Base-by-base conservation (phyloP, 2,113 vertebrate genomes). In the Micronisus gabar region DNA sequence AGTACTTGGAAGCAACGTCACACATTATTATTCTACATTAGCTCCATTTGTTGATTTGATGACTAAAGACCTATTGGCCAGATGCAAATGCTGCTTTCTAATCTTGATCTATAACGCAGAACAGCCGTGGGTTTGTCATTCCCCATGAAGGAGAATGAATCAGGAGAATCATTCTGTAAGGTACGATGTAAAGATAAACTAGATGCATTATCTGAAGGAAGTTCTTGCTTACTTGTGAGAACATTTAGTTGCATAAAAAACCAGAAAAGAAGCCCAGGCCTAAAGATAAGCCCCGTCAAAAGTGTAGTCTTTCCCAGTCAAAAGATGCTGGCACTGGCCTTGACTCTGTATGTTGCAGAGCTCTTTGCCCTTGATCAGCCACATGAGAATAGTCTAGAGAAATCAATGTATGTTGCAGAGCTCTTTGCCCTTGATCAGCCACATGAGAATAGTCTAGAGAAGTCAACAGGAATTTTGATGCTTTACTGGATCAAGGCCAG, bases 11-110 rank as follows among this genome's bases (percentile, higher is more conserved):
- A 97, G 81, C 63, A 91, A 97, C 89, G 65, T 96, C 62, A 90
- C 53, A 84, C 45, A 92, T 98, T 98, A 97, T 97, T 97, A 98
- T 98, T 98, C 97, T 40, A 96, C 91, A 91, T 98, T 95, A 97
- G 97, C 93, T 95, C 89, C 93, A 94, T 97, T 98, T 98, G 97
- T 95, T 94, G 94, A 96, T 98, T 95, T 94, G 91, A 95, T 97
- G 96, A 98, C 95, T 97, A 71, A 97, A 96, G 90, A 95, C 92
- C 95, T 89, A 81, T 89, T 96, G 96, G 88, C 95, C 95, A 97
- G 90, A 98, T 97, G 97, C 95, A 97, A 98, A 98, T 94, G 89
- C 68, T 70, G 86, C 96, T 97, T 97, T 97, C 96, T 97, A 94
- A 97, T 97, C 95, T 93, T 97, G 97, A 97, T 98, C 91, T 96